Conservation (phyloP, 2,797 vertebrate species). For the Pangasius krempfi region DNA sequence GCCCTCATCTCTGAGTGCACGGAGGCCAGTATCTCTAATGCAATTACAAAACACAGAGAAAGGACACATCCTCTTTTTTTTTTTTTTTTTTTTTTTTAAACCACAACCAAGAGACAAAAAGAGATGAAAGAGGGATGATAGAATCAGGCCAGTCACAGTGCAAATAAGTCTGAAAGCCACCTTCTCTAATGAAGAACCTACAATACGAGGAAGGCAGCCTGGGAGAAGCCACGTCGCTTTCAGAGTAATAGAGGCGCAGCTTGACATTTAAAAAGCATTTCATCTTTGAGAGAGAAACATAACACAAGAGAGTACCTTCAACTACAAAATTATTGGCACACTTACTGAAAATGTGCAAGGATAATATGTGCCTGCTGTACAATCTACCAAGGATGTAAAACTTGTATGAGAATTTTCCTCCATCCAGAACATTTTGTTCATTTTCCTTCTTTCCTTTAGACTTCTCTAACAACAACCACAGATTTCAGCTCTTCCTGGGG, state of each 20-base stretch:
- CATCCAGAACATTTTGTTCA: not conserved
- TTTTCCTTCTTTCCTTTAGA: not conserved
- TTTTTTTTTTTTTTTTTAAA: not conserved
- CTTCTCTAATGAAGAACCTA: not conserved
- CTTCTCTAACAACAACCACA: not conserved
- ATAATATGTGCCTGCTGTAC: not conserved
- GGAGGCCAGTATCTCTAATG: conserved; percentile 21
- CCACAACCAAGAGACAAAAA: not conserved
- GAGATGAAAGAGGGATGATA: not conserved
- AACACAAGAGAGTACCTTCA: not conserved
- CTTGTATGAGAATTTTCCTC: no score
- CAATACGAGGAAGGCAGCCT: not conserved
- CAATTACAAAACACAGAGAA: conserved; percentile 17
- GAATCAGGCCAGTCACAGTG: conserved; percentile 43
- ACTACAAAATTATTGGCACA: not conserved
- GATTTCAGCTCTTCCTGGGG: not conserved
- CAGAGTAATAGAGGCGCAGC: not conserved
- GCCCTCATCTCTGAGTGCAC: not conserved
- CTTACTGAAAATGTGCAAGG: not conserved
- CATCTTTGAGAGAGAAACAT: not conserved
- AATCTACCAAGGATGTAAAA: conserved; percentile 1
- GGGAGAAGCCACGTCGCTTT: not conserved
- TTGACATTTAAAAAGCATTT: not conserved
- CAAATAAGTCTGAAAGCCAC: conserved; percentile 33
- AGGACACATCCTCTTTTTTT: conserved; percentile 2